A percentile compares a stretch with the other conserved stretches of the same genome.
Conservation (phyloP, 1,140 invertebrate species). For the Cyclargus thomasi region DNA sequence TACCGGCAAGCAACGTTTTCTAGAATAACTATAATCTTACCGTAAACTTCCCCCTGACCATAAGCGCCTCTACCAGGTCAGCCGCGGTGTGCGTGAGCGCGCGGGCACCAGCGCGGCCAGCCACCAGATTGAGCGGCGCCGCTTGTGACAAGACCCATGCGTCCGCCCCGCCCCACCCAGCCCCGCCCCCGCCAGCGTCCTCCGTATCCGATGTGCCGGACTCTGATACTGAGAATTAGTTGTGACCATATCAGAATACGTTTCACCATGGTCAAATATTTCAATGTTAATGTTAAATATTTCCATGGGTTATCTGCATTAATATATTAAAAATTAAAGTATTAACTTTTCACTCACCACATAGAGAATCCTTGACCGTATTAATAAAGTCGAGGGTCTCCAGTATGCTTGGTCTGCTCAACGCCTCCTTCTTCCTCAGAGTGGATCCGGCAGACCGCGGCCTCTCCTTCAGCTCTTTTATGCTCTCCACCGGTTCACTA, state of each 20-base stretch:
- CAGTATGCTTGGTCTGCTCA: slow-evolving; percentile 59
- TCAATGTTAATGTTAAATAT: too few species aligned
- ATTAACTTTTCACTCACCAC: slow-evolving; percentile 40
- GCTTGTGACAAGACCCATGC: slow-evolving; percentile 47
- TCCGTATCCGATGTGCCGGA: slow-evolving; percentile 55
- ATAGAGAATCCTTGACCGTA: slow-evolving; percentile 56
- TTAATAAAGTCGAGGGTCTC: slow-evolving; percentile 68
- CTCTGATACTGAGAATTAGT: slow-evolving; percentile 46
- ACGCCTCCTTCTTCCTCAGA: slow-evolving; percentile 47
- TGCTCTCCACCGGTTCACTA: slow-evolving; percentile 56
- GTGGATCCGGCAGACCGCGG: slow-evolving; percentile 60
- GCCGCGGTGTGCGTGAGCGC: slow-evolving; percentile 38
- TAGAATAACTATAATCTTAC: too few species aligned
- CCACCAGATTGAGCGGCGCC: slow-evolving; percentile 42
- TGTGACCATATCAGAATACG: too few species aligned
- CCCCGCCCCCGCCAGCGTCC: slow-evolving; percentile 38
- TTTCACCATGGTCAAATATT: neutral
- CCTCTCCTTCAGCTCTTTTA: slow-evolving; percentile 49
- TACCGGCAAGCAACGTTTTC: too few species aligned
- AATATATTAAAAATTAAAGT: too few species aligned
- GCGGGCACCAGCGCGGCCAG: slow-evolving; percentile 24
- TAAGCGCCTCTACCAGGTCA: slow-evolving; percentile 40
- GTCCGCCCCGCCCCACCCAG: slow-evolving; percentile 41
- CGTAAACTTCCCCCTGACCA: slow-evolving; percentile 25
- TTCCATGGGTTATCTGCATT: too few species aligned